Evolutionary conservation across 2,797 vertebrate species (phyloP).

Genomic region (Podarcis lilfordi): DNA sequence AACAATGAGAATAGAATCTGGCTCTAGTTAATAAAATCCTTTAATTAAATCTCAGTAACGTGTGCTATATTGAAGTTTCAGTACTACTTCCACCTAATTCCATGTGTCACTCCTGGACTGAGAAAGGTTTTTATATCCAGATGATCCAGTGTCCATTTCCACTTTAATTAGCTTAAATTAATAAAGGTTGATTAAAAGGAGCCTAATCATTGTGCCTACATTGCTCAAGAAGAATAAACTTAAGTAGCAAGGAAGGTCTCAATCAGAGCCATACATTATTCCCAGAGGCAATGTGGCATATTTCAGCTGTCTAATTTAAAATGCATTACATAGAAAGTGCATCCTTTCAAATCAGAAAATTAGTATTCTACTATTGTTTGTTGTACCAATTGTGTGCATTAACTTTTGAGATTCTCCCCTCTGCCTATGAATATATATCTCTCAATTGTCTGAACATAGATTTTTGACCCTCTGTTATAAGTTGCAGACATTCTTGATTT

Average conservation of each 20-base stretch:
- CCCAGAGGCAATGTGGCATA: neutral
- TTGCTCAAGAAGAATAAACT: neutral
- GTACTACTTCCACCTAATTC: constrained; percentile 59
- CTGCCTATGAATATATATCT: neutral
- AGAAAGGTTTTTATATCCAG: neutral
- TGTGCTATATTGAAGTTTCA: constrained; percentile 39
- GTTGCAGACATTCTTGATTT: neutral
- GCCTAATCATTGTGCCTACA: neutral
- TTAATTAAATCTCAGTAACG: constrained; percentile 59
- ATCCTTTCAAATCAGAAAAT: neutral
- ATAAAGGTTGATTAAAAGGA: neutral
- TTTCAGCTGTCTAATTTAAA: neutral
- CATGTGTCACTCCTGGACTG: neutral
- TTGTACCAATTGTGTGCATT: neutral
- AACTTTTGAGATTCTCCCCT: neutral
- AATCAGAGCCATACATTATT: neutral
- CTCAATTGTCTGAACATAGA: neutral
- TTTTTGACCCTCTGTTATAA: neutral
- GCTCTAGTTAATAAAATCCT: constrained; percentile 48
- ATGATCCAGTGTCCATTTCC: neutral
- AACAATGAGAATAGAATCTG: constrained; percentile 36
- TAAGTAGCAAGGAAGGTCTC: neutral
- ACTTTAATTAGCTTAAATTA: neutral
- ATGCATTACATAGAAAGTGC: neutral
- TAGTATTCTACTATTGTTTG: neutral